phyloP scores from a whole-genome alignment of 2,113 vertebrate genomes.

The Lagopus leucura region DNA sequence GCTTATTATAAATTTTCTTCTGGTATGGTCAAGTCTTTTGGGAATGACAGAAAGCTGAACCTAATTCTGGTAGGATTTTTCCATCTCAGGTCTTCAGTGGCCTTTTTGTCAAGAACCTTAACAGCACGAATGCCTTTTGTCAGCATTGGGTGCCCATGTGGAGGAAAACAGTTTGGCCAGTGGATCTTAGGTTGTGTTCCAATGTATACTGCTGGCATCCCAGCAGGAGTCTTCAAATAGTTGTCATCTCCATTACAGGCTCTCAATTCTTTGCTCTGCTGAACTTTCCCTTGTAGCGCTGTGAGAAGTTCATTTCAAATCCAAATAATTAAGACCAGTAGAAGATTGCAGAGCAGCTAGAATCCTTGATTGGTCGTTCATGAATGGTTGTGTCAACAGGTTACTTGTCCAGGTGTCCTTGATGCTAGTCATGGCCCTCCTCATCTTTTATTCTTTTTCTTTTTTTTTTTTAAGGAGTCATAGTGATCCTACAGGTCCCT shows the following conservation, averaged over 20 bases:
- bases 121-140: neutral
- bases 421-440: neutral
- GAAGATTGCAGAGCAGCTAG: neutral
- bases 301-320: neutral
- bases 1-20: neutral
- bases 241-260: neutral
- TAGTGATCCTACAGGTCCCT: neutral
- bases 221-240: neutral
- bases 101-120: neutral
- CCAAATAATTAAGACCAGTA: neutral
- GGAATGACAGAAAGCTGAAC: neutral
- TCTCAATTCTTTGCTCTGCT: neutral
- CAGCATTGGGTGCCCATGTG: rapidly evolving
- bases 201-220: neutral
- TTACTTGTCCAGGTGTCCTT: neutral
- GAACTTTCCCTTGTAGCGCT: neutral
- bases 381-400: neutral
- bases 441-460: neutral
- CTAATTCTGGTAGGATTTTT: neutral
- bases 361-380: neutral
- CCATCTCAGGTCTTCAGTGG: neutral
- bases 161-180: neutral
- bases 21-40: neutral
- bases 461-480: rapidly evolving
- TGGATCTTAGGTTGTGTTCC: neutral